Evolutionary conservation across 2,888 invertebrate genomes (phyloP).

Genomic region (Drosophila helvetica): DNA sequence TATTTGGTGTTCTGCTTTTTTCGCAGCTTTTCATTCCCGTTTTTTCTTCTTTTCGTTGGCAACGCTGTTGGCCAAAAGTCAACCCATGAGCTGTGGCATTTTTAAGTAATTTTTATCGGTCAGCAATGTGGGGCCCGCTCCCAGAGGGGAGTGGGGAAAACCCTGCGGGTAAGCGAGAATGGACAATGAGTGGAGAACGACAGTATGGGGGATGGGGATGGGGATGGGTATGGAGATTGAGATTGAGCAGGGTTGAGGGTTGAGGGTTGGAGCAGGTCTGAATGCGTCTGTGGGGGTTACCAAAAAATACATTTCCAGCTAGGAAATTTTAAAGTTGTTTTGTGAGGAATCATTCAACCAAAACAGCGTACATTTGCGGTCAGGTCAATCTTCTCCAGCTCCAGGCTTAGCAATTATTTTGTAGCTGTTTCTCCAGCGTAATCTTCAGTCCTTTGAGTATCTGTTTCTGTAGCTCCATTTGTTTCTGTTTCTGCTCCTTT

Average conservation of each 20-base stretch:
- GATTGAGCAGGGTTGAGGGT: background rate
- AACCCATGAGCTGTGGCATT: slow-evolving; percentile 83
- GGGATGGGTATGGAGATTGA: background rate
- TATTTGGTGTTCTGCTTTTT: slow-evolving; percentile 36
- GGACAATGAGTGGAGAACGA: background rate
- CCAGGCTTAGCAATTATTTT: background rate
- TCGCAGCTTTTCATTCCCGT: slow-evolving; percentile 1
- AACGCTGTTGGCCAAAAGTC: slow-evolving; percentile 80
- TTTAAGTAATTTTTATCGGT: slow-evolving; percentile 82
- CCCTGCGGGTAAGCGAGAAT: background rate
- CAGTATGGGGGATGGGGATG: background rate
- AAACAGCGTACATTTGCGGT: no score
- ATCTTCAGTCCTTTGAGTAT: background rate
- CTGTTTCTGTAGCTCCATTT: background rate
- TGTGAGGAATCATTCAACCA: background rate
- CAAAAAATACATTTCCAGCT: background rate
- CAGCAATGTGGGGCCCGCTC: slow-evolving; percentile 43
- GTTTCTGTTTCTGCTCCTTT: background rate
- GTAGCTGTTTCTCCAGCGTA: background rate
- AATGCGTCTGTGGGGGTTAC: no score
- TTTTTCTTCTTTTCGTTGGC: background rate
- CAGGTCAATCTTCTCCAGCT: no score
- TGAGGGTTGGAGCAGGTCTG: background rate
- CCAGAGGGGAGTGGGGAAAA: slow-evolving; percentile 1
- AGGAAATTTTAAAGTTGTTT: background rate